Conservation (phyloP, 2,113 vertebrate species). For the Amblyornis subalaris region DNA sequence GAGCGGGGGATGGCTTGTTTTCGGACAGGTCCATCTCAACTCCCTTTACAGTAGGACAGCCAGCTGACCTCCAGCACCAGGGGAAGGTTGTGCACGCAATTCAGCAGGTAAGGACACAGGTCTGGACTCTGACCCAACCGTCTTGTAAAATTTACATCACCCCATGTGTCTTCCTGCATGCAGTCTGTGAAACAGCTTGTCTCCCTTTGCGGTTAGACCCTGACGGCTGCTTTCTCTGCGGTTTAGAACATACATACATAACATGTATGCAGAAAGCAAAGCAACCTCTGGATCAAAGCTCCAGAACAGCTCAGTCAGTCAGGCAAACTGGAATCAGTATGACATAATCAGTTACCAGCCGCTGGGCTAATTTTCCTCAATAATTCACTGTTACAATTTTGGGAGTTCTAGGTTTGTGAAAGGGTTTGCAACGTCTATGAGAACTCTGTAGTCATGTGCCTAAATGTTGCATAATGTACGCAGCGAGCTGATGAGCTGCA, state of each 20-base stretch:
- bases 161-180: background rate
- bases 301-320: background rate
- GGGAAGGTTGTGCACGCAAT: background rate
- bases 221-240: background rate
- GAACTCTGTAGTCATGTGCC: background rate
- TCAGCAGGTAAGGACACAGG: background rate
- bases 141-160: background rate
- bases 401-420: background rate
- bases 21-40: background rate
- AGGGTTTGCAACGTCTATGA: background rate
- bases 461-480: background rate
- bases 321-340: background rate
- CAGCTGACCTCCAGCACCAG: background rate
- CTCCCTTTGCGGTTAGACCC: background rate
- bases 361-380: background rate
- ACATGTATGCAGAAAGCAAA: background rate
- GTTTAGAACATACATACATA: fast-evolving
- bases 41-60: background rate
- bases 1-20: fast-evolving
- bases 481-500: background rate
- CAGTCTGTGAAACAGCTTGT: background rate
- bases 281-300: background rate
- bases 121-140: background rate
- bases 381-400: background rate
- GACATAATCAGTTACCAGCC: background rate